Evolutionary conservation across 2,888 invertebrate genomes (phyloP).

Genomic region (Limulus polyphemus): DNA sequence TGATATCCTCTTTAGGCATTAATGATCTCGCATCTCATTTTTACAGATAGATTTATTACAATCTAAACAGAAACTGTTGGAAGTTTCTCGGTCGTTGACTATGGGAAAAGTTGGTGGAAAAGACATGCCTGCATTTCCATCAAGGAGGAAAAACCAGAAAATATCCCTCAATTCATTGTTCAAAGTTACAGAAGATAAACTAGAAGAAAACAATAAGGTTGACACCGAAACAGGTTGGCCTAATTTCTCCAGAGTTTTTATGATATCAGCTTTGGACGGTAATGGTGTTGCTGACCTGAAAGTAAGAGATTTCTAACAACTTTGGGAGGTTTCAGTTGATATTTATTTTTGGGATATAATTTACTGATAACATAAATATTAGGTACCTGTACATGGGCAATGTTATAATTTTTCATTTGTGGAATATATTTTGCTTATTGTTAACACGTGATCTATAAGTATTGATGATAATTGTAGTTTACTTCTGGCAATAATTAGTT

Average conservation of each 20-base stretch:
- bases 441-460: too few species aligned
- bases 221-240: constrained; percentile 47
- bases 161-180: constrained; percentile 11
- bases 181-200: constrained; percentile 13
- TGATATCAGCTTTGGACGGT: constrained; percentile 73
- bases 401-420: too few species aligned
- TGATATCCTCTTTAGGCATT: neutral
- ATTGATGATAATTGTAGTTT: too few species aligned
- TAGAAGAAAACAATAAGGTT: neutral
- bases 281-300: constrained; percentile 59
- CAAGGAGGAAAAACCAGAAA: constrained; percentile 1
- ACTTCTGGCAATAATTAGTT: too few species aligned
- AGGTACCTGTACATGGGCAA: too few species aligned
- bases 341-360: constrained; percentile 5
- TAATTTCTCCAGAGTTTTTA: constrained; percentile 75
- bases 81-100: constrained; percentile 55
- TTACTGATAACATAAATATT: too few species aligned
- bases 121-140: constrained; percentile 1
- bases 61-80: constrained; percentile 55
- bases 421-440: too few species aligned
- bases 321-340: neutral
- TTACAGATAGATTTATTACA: neutral
- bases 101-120: constrained; percentile 39
- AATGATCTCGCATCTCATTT: too few species aligned
- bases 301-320: constrained; percentile 32